A percentile compares a stretch with the other conserved stretches of the same genome.
phyloP scores from a whole-genome alignment of 2,797 vertebrate genomes.

The Malurus splendens region DNA sequence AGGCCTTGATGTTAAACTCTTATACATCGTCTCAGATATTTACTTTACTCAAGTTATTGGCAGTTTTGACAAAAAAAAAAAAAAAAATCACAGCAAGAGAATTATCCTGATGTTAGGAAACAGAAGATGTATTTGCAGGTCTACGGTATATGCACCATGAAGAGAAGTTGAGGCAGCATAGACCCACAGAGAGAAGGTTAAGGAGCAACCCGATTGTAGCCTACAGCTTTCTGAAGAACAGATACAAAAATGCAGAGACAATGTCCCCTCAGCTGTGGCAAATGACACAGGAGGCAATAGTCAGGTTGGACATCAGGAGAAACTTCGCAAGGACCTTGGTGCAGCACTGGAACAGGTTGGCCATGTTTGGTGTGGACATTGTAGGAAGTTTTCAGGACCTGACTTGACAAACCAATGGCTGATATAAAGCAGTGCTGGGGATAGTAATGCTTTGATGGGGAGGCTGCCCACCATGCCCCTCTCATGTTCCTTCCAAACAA shows the following conservation, averaged over 20 bases:
- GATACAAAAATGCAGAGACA: background rate
- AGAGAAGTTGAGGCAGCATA: background rate
- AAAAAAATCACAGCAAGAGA: background rate
- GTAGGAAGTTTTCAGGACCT: background rate
- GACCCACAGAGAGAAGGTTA: background rate
- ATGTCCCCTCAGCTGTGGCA: background rate
- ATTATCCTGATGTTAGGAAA: background rate
- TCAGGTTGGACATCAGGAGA: background rate
- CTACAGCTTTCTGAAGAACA: background rate
- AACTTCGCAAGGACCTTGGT: background rate
- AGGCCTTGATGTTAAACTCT: background rate
- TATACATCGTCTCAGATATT: background rate
- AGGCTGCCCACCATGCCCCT: fast-evolving
- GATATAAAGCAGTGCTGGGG: background rate
- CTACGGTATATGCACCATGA: background rate
- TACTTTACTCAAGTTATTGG: background rate
- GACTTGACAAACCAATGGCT: background rate
- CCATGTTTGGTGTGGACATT: background rate
- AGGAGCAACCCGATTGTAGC: background rate
- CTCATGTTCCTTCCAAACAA: background rate
- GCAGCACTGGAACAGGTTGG: background rate
- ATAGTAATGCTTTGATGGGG: background rate
- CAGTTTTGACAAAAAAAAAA: background rate
- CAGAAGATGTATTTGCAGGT: background rate
- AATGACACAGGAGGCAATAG: background rate